phyloP scores from a whole-genome alignment of 2,797 vertebrate species.

The Trichosurus vulpecula region DNA sequence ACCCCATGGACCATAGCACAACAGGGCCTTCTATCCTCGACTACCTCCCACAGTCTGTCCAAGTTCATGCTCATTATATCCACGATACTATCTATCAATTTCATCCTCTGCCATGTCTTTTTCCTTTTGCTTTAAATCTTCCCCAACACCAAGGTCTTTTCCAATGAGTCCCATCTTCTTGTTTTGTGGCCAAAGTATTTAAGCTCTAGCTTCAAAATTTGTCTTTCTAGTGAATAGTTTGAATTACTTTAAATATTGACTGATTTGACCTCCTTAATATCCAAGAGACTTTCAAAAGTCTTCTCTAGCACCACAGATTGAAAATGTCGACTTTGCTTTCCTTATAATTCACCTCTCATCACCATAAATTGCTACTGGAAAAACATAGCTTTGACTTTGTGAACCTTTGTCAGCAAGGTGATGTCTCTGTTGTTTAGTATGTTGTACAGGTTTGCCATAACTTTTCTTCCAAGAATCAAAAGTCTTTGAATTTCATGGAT shows the following conservation, averaged over 20 bases:
- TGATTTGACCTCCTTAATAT: neutral
- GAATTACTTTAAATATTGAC: neutral
- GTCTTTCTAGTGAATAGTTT: neutral
- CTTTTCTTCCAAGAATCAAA: neutral
- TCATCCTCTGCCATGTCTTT: neutral
- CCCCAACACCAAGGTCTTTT: neutral
- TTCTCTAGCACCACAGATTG: neutral
- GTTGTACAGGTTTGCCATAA: neutral
- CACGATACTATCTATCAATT: neutral
- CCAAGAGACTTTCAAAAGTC: neutral
- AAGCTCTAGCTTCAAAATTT: neutral
- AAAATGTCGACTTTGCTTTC: too few species aligned
- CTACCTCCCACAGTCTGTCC: neutral
- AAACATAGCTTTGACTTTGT: neutral
- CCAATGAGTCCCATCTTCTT: neutral
- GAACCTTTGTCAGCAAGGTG: neutral
- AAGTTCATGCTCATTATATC: neutral
- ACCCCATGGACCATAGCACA: neutral
- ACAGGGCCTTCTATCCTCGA: too few species aligned
- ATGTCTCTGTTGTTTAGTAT: neutral
- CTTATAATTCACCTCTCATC: neutral
- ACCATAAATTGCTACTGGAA: neutral
- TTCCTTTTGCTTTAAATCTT: neutral
- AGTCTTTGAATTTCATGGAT: neutral
- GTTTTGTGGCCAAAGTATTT: neutral